Evolutionary conservation across 1,140 invertebrate species (phyloP), one percentile per base, ranked within the genome.

Genomic region (Doryteuthis pealeii): DNA sequence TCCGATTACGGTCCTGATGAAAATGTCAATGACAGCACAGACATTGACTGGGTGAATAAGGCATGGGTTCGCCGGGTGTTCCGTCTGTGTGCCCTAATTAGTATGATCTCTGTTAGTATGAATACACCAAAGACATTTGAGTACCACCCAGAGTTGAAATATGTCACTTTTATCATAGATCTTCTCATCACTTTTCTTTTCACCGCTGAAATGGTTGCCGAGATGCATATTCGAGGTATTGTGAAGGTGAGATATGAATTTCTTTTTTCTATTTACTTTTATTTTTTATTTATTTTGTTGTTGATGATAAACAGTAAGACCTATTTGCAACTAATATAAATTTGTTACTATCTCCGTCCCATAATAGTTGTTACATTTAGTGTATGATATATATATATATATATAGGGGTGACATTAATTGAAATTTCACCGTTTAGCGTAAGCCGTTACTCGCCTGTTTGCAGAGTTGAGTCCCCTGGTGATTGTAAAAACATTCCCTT

Each of bases 1-100:
- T 95, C 96, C 31, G 96, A 99, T 89, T 98, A 97, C 87, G 96
- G 96, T 26, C 95, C 95, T 43, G 96, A 98, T 86, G 96, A 98
- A n/a, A 87, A 93, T 75, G 91, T 97, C 71, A 97, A 97, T 89
- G 96, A 98, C 89, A 96, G 93, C 89, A 93, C 95, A 40, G 96
- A 98, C 84, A 97, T 97, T 77, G 96, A 98, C 90, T 98, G 96
- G 96, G 96, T 98, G 1, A 97, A 97, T 85, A 96, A 96, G 90
- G 93, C 77, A 12, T 87, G 85, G 83, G 84, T 97, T 18, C 90
- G 96, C 77, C 90, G 95, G 80, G 89, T 98, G 77, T 93, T 99
- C 90, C 91, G 96, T 77, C 90, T 93, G 70, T 98, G 96, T 90
- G 87, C 87, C 26, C 78, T 88, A 15, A 65, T 98, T 75, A 97